phyloP scores from a whole-genome alignment of 2,888 invertebrate species.

The Willowsia nigromaculata region DNA sequence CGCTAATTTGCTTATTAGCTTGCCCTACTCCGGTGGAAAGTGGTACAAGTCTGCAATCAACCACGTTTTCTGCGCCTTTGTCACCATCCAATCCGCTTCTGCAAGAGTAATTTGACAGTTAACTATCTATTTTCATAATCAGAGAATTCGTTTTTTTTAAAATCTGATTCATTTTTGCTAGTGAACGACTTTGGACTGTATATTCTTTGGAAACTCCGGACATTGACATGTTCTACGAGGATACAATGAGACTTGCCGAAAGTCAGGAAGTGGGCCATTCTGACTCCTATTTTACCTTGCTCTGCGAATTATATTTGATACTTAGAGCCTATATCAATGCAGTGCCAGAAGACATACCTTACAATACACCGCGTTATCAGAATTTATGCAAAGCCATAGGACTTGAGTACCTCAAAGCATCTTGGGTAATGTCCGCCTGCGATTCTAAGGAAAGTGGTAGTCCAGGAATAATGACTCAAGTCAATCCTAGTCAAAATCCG shows the following conservation, averaged over 20 bases:
- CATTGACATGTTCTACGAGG: slow-evolving; percentile 85
- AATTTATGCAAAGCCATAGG: slow-evolving; percentile 76
- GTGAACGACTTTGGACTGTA: slow-evolving; percentile 84
- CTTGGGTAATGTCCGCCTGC: slow-evolving; percentile 30
- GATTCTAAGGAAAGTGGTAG: slow-evolving; percentile 38
- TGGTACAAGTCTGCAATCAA: slow-evolving; percentile 25
- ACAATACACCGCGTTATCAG: slow-evolving; percentile 59
- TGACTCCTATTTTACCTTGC: slow-evolving; percentile 86
- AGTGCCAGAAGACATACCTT: slow-evolving; percentile 66
- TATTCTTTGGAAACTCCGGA: slow-evolving; percentile 86
- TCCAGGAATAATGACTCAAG: neutral
- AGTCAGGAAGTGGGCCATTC: slow-evolving; percentile 85
- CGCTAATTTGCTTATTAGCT: slow-evolving; percentile 73
- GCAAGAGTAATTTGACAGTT: slow-evolving; percentile 53
- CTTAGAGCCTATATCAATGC: slow-evolving; percentile 80
- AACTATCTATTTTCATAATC: neutral
- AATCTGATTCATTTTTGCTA: slow-evolving; percentile 13
- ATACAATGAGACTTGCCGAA: slow-evolving; percentile 86
- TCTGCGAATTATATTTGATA: slow-evolving; percentile 88
- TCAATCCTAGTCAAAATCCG: slow-evolving; percentile 19
- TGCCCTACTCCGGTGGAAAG: slow-evolving; percentile 65
- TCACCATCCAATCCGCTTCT: slow-evolving; percentile 65
- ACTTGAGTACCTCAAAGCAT: slow-evolving; percentile 71
- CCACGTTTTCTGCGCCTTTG: slow-evolving; percentile 51
- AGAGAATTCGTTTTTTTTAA: neutral